A percentile compares a stretch with the other conserved stretches of the same genome.
Evolutionary conservation across 1,140 invertebrate genomes (phyloP).

Genomic region (Polypedilum pembai): DNA sequence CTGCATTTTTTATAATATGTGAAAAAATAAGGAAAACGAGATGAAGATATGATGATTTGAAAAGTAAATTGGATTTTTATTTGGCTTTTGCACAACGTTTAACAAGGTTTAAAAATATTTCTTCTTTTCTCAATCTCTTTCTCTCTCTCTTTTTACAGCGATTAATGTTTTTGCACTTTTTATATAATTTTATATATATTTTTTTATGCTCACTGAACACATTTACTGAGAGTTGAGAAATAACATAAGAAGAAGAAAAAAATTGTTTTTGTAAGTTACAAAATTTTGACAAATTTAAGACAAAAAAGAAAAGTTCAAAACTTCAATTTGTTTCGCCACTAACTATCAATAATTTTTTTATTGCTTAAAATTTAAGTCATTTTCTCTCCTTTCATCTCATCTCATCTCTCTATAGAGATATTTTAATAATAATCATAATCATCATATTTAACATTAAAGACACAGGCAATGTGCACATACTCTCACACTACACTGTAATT

Average conservation of each 20-base stretch:
- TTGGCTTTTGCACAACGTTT: conserved; percentile 16
- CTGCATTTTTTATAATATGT: conserved; percentile 5
- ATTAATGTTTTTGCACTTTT: conserved; percentile 19
- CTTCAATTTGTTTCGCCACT: no score
- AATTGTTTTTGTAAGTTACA: no score
- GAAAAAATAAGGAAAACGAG: background rate
- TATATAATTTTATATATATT: background rate
- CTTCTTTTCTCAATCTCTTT: background rate
- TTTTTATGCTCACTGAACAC: background rate
- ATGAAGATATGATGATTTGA: conserved; percentile 18
- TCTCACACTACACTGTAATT: conserved; percentile 1
- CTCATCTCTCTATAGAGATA: background rate
- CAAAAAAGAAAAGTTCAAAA: background rate
- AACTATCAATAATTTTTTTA: no score
- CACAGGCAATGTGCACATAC: background rate
- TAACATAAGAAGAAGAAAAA: background rate
- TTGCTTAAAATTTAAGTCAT: no score
- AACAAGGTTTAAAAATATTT: conserved; percentile 8
- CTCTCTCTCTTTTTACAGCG: background rate
- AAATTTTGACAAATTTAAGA: no score
- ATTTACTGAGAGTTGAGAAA: background rate
- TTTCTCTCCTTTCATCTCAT: no score
- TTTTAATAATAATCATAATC: background rate
- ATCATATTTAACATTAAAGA: background rate
- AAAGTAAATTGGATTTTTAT: conserved; percentile 19